Conservation (phyloP, 2,888 invertebrate species). For the Harpagoxenus sublaevis region DNA sequence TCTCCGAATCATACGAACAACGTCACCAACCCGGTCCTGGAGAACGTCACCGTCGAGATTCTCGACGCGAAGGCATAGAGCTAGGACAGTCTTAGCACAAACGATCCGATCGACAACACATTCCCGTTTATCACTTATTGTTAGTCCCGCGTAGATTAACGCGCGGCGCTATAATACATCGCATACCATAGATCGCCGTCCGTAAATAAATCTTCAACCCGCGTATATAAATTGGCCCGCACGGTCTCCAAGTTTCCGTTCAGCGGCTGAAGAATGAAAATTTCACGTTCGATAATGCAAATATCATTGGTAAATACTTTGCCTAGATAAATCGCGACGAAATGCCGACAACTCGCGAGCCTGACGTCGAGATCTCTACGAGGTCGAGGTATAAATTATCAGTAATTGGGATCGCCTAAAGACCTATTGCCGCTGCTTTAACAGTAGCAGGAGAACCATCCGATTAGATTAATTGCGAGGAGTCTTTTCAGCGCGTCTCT, state of each 20-base stretch:
- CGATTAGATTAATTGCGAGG: conserved; percentile 8
- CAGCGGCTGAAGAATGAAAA: not conserved
- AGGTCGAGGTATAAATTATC: not conserved
- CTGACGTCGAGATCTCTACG: conserved; percentile 10
- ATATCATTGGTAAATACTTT: conserved; percentile 22
- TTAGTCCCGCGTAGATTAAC: conserved; percentile 16
- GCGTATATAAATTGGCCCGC: conserved; percentile 20
- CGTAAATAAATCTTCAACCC: conserved; percentile 16
- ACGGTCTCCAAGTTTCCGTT: not conserved
- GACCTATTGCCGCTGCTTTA: conserved; percentile 1
- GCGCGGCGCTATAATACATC: not conserved
- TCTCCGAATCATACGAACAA: conserved; percentile 79
- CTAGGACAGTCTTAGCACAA: conserved; percentile 37
- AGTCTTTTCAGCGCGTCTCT: not conserved
- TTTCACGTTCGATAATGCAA: conserved; percentile 33
- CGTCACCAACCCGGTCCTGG: conserved; percentile 82
- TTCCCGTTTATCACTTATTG: not conserved
- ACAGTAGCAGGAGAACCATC: not conserved
- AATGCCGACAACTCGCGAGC: not conserved
- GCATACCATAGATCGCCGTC: conserved; percentile 18
- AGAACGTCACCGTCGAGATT: conserved; percentile 92
- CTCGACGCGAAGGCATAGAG: conserved; percentile 89
- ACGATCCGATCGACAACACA: conserved; percentile 31
- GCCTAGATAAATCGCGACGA: conserved; percentile 7
- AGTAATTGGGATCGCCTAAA: conserved; percentile 30